Conservation (phyloP, 2,113 vertebrate species). For the Hippopotamus amphibius region DNA sequence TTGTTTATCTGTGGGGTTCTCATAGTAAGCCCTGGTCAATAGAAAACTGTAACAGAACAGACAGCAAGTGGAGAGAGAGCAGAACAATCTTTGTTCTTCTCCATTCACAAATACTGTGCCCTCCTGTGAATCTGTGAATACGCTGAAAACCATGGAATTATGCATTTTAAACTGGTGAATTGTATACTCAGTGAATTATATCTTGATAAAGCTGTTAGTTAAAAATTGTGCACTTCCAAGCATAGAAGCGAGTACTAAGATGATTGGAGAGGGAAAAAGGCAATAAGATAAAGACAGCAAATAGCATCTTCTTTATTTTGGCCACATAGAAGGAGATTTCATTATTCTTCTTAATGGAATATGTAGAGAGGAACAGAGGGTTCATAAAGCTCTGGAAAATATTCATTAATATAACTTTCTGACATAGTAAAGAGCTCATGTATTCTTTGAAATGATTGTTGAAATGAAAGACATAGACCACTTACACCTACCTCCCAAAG, state of each 20-base stretch:
- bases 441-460: slow-evolving; percentile 8
- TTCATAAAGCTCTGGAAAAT: background rate
- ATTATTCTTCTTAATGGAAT: slow-evolving; percentile 1
- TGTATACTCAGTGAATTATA: background rate
- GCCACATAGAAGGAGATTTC: background rate
- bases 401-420: background rate
- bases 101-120: background rate
- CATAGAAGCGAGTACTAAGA: background rate
- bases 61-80: background rate
- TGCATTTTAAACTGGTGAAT: background rate
- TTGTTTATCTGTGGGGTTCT: background rate
- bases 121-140: background rate
- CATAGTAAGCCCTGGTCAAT: background rate
- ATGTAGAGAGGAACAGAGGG: background rate
- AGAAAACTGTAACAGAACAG: background rate
- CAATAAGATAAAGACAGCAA: background rate
- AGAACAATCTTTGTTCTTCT: slow-evolving; percentile 10
- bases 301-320: background rate
- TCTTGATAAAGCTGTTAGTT: background rate
- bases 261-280: background rate
- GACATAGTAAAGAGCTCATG: background rate
- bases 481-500: background rate
- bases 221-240: background rate
- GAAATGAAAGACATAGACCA: background rate
- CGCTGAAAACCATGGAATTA: background rate